Evolutionary conservation across 2,113 vertebrate species (phyloP).

Genomic region (Excalfactoria chinensis): DNA sequence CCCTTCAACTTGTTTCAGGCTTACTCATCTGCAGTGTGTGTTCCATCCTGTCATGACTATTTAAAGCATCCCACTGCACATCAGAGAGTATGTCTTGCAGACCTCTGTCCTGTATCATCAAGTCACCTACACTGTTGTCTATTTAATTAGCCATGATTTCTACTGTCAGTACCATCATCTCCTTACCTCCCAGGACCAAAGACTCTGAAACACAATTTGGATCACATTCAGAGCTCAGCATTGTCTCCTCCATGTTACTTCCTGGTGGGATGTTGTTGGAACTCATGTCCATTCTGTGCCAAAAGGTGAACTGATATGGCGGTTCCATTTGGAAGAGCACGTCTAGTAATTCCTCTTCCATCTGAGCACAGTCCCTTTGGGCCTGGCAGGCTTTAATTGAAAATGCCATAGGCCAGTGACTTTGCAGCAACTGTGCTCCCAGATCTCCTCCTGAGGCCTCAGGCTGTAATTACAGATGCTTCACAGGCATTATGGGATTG

Average conservation of each 20-base stretch:
- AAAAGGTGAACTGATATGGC: background rate
- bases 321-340: background rate
- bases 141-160: background rate
- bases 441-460: slow-evolving; percentile 23
- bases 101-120: background rate
- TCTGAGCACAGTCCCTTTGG: slow-evolving; percentile 10
- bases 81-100: background rate
- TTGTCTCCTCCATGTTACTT: background rate
- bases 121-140: background rate
- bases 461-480: slow-evolving; percentile 50
- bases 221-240: background rate
- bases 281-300: background rate
- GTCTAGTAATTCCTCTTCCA: slow-evolving; percentile 22
- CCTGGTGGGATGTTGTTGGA: background rate
- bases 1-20: background rate
- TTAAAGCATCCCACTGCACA: background rate
- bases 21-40: background rate
- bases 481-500: slow-evolving; percentile 10
- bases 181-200: background rate
- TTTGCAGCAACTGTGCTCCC: slow-evolving; percentile 36
- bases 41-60: background rate
- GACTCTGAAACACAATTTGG: background rate
- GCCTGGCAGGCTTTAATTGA: slow-evolving; percentile 50
- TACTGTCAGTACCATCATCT: background rate
- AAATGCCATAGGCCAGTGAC: slow-evolving; percentile 55